These are phyloP conservation scores for Fregata magnificens DNA, from an alignment of 2,113 vertebrate species.

Conservation along the genomic window DNA sequence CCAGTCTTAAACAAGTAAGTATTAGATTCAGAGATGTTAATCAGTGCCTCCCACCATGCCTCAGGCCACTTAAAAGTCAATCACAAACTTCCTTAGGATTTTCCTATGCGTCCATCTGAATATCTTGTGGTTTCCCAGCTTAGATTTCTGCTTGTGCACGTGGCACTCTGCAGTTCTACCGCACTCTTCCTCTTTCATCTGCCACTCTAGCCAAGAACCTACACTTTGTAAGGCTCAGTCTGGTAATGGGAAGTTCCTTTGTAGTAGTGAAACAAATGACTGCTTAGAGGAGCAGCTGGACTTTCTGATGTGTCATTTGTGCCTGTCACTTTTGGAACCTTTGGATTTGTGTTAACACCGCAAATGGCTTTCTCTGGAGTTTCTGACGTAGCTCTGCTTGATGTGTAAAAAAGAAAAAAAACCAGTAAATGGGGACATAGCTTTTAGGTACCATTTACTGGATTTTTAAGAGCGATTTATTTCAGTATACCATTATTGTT, in stretches of 20 bases:
- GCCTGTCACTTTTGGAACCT: background rate
- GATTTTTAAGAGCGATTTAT: background rate
- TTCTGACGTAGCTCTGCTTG: background rate
- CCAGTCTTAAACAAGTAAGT: slow-evolving; percentile 78
- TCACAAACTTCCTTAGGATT: background rate
- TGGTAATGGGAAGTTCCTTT: background rate
- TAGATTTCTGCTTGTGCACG: background rate
- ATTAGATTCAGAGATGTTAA: background rate
- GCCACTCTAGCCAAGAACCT: background rate
- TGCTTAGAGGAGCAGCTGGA: background rate
- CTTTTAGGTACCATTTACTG: background rate
- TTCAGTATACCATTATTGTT: background rate
- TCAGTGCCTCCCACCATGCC: background rate
- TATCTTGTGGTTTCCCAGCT: background rate
- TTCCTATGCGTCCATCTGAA: background rate
- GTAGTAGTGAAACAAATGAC: background rate
- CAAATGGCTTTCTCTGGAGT: background rate
- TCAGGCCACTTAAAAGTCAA: background rate
- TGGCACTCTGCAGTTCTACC: background rate
- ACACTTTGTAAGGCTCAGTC: background rate
- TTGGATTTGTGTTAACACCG: background rate
- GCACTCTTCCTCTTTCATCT: background rate
- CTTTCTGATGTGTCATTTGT: background rate
- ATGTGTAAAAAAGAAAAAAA: background rate
- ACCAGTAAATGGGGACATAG: background rate